Evolutionary conservation across 2,113 vertebrate species (phyloP).

Genomic region (Neolamprologus toae): DNA sequence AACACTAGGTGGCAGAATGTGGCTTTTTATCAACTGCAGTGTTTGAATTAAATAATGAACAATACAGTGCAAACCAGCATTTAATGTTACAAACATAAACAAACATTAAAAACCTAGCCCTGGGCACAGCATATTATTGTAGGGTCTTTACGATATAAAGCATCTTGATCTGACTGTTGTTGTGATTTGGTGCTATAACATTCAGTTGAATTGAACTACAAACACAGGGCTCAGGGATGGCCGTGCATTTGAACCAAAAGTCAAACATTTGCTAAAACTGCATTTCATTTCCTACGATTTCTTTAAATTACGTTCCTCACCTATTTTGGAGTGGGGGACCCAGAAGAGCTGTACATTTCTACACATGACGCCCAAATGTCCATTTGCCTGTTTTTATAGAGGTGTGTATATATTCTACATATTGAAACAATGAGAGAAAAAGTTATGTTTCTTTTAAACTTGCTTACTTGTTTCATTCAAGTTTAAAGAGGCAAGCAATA

Average conservation of each 20-base stretch:
- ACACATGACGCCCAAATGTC: not conserved
- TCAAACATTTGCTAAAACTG: not conserved
- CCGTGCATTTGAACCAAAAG: not conserved
- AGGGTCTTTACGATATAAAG: not conserved
- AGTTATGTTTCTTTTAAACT: not conserved
- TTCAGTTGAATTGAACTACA: not conserved
- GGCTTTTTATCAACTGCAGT: constrained; percentile 2
- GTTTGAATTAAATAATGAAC: not conserved
- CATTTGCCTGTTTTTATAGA: not conserved
- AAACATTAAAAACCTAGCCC: not conserved
- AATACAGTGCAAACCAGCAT: not conserved
- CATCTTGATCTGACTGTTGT: not conserved
- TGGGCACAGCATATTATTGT: not conserved
- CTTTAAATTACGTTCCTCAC: not conserved
- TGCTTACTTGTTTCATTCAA: not conserved
- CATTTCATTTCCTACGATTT: not conserved
- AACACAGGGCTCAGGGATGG: not conserved
- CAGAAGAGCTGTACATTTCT: not conserved
- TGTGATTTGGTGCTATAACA: not conserved
- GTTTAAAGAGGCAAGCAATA: not conserved
- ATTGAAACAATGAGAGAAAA: not conserved
- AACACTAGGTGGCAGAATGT: constrained; percentile 55
- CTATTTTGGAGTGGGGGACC: not conserved
- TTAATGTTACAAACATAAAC: not conserved
- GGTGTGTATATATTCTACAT: not conserved